Conservation (phyloP, 1,140 invertebrate species). For the Zaprionus tsacasi region DNA sequence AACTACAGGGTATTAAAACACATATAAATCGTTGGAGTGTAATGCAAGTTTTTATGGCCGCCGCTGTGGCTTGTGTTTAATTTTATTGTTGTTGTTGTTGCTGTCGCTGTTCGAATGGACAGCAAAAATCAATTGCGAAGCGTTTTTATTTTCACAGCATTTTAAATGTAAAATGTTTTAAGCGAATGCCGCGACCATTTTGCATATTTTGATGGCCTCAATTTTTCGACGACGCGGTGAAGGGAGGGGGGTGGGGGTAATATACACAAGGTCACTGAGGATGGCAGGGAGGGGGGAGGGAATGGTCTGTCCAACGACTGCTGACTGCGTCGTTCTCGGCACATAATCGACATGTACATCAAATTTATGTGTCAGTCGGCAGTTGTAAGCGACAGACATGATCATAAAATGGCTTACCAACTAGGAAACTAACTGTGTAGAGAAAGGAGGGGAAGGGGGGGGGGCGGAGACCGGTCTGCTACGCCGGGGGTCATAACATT, state of each 20-base stretch:
- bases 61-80: conserved; percentile 30
- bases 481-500: conserved; percentile 68
- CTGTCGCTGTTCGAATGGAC: conserved; percentile 14
- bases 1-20: conserved; percentile 27
- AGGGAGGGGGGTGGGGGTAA: neutral
- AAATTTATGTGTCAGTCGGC: conserved; percentile 67
- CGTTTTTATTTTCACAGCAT: conserved; percentile 45
- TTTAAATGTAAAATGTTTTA: conserved; percentile 51
- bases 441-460: neutral
- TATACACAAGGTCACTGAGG: conserved; percentile 40
- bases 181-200: conserved; percentile 32
- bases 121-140: conserved; percentile 47
- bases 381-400: conserved; percentile 66
- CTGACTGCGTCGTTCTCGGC: conserved; percentile 55
- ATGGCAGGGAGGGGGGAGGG: neutral
- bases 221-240: too few species aligned
- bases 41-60: conserved; percentile 38
- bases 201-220: conserved; percentile 57
- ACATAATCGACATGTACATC: conserved; percentile 79
- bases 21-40: conserved; percentile 34
- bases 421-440: conserved; percentile 61
- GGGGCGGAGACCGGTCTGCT: conserved; percentile 21
- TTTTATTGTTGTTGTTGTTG: conserved; percentile 28
- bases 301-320: conserved; percentile 11
- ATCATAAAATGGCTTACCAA: conserved; percentile 69